A percentile compares a stretch with the other conserved stretches of the same genome.
These are phyloP conservation scores for Scaptomyza tumidula DNA, from an alignment of 2,888 invertebrate genomes.

Conservation along the genomic window DNA sequence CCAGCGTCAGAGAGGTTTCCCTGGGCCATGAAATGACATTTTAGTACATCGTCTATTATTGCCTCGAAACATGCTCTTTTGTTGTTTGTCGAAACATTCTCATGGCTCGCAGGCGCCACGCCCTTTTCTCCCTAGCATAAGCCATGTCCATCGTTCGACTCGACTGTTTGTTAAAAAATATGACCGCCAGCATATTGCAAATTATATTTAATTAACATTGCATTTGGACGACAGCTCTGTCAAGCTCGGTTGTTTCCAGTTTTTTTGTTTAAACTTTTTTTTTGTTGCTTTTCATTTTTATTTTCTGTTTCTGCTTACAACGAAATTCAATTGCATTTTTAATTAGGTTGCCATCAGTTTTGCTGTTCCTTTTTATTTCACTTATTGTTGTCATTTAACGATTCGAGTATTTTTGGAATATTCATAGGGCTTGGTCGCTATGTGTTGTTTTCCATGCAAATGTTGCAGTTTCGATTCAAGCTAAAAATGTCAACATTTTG, in stretches of 20 bases:
- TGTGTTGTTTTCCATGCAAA: slow-evolving; percentile 33
- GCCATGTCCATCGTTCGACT: slow-evolving; percentile 25
- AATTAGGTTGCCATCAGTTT: slow-evolving; percentile 61
- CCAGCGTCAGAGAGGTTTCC: slow-evolving; percentile 35
- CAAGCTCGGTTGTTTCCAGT: slow-evolving; percentile 46
- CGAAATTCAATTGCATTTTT: slow-evolving; percentile 79
- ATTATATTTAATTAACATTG: slow-evolving; percentile 81
- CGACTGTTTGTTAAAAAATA: slow-evolving; percentile 69
- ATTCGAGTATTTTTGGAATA: slow-evolving; percentile 61
- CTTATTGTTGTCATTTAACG: slow-evolving; percentile 50
- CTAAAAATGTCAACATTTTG: slow-evolving; percentile 9
- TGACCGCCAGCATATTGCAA: slow-evolving; percentile 81
- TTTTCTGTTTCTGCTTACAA: slow-evolving; percentile 32
- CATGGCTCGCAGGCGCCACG: slow-evolving; percentile 62
- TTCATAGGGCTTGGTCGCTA: slow-evolving; percentile 52
- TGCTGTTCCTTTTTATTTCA: slow-evolving; percentile 21
- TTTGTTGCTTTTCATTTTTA: slow-evolving; percentile 19
- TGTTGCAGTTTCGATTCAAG: not conserved
- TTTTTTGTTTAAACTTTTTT: slow-evolving; percentile 3
- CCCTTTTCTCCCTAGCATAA: slow-evolving; percentile 33
- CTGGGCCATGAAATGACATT: slow-evolving; percentile 76
- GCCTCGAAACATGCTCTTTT: slow-evolving; percentile 79
- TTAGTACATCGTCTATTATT: slow-evolving; percentile 81
- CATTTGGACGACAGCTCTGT: slow-evolving; percentile 67
- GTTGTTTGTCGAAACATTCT: slow-evolving; percentile 80